Evolutionary conservation across 2,888 invertebrate species (phyloP).

Genomic region (Homarus gammarus): DNA sequence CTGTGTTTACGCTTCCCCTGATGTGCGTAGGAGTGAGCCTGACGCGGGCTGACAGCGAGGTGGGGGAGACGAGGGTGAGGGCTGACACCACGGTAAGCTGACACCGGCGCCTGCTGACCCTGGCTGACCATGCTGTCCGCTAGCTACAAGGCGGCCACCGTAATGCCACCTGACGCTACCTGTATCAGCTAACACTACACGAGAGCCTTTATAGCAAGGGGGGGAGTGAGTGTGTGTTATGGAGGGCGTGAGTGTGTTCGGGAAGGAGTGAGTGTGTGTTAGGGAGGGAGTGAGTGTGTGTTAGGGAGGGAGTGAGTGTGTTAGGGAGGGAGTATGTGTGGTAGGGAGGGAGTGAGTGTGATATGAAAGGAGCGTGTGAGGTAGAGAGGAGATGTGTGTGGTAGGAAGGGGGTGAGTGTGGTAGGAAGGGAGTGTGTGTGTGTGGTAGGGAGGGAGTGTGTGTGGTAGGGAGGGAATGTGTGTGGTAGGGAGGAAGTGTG

Average conservation of each 20-base stretch:
- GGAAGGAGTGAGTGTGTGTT: no score
- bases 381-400: no score
- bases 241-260: neutral
- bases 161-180: constrained; percentile 28
- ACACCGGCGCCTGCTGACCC: constrained; percentile 31
- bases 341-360: no score
- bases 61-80: constrained; percentile 46
- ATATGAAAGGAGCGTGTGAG: no score
- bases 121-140: constrained; percentile 2
- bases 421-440: neutral
- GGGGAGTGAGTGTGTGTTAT: neutral
- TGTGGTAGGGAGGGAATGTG: neutral
- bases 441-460: neutral
- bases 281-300: no score
- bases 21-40: constrained; percentile 30
- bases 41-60: constrained; percentile 46
- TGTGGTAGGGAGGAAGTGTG: no score
- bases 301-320: neutral
- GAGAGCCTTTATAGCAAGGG: neutral
- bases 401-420: constrained; percentile 33
- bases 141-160: neutral
- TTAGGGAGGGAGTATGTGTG: constrained; percentile 28
- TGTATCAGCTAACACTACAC: constrained; percentile 21
- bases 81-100: constrained; percentile 39
- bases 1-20: constrained; percentile 26